These are phyloP conservation scores for Hemibagrus wyckioides DNA, from an alignment of 2,113 vertebrate genomes.

Conservation along the genomic window DNA sequence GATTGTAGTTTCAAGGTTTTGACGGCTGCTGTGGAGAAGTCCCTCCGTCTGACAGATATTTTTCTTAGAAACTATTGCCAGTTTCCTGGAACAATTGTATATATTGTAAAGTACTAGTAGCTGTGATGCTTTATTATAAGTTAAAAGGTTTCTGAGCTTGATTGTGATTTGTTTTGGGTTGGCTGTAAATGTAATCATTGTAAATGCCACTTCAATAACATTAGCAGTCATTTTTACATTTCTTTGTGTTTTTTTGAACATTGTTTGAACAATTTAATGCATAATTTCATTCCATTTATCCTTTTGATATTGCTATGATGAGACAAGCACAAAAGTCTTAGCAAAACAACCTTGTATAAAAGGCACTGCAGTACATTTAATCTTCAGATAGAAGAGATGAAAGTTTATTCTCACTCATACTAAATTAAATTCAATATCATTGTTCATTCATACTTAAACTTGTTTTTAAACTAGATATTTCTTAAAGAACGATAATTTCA, in stretches of 20 bases:
- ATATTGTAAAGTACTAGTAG: not conserved
- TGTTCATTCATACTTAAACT: not conserved
- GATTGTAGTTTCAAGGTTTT: slow-evolving; percentile 16
- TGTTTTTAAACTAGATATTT: not conserved
- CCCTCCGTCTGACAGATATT: not conserved
- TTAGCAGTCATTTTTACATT: not conserved
- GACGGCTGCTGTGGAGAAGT: not conserved
- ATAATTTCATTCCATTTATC: not conserved
- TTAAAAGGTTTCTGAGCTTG: not conserved
- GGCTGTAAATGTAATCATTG: not conserved
- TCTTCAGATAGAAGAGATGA: not conserved
- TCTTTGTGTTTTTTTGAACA: not conserved
- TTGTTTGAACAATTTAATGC: not conserved
- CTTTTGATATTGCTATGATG: not conserved
- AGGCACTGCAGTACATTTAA: not conserved
- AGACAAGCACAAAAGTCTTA: not conserved
- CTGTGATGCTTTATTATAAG: not conserved
- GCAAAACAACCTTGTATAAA: not conserved
- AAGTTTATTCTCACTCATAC: not conserved
- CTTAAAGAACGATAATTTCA: not conserved
- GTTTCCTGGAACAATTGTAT: not conserved
- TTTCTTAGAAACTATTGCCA: not conserved
- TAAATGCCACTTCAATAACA: not conserved
- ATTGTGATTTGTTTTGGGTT: not conserved
- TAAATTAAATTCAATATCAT: not conserved